Evolutionary conservation across 2,797 vertebrate genomes (phyloP), one percentile per base, ranked within the genome.

Genomic region (Takifugu rubripes): DNA sequence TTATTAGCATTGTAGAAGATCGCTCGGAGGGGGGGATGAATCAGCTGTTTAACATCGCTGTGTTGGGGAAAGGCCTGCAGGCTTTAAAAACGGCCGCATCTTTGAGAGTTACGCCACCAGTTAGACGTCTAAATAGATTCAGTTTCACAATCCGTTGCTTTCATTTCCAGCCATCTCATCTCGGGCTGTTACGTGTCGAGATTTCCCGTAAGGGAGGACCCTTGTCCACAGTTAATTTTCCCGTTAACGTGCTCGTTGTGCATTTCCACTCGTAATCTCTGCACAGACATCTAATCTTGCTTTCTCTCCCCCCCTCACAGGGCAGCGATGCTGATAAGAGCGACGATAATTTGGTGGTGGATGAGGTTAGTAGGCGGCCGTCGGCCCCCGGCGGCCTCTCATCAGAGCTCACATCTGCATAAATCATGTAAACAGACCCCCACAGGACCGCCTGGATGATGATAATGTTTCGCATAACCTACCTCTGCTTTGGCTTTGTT

Each of bases 301-400:
- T 40, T 44, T 64, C 25, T 55, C 57, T 63, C 56, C 61, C 68
- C 57, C 60, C 70, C 70, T 62, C 53, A 14, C 80, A 96, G 94
- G 94, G 92, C 78, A 96, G 94, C 0, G 94, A 96, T 2, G 94
- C 92, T 0, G 94, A 96, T 77, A 94, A 95, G 72, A 96, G 94
- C 2, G 94, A 96, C 26, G 95, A 96, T 75, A 91, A 93, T 84
- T 84, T 96, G 87, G 93, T 96, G 68, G 94, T 96, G 68, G 94
- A 96, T 69, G 94, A 95, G 93, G 94, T 91, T 68, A 78, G 91
- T 87, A 70, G 52, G 63, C 53, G 36, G 60, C 75, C 43, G 49
- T 54, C 1, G 46, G 72, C 75, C 77, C 78, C 56, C 47, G 54
- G 69, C 66, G 54, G 59, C 82, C 58, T 76, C 77, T 77, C 62